Conservation (phyloP, 2,797 vertebrate species). For the Alfaro cultratus region DNA sequence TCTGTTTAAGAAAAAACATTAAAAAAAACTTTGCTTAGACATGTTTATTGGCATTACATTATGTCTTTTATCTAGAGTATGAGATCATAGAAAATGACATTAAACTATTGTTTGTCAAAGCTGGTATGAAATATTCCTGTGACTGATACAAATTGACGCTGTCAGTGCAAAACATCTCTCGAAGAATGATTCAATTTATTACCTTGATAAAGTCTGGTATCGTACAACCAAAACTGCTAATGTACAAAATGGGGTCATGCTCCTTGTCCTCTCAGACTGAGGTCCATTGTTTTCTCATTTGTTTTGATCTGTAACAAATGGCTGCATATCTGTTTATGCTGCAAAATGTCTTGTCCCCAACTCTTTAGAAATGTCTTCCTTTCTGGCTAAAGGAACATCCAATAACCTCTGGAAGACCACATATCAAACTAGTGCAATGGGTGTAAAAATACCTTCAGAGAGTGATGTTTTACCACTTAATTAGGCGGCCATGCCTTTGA, state of each 20-base stretch:
- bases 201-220: neutral
- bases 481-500: neutral
- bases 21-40: neutral
- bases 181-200: neutral
- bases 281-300: neutral
- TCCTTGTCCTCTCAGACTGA: neutral
- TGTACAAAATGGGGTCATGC: neutral
- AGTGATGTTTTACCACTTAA: neutral
- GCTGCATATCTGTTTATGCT: neutral
- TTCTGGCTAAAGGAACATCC: neutral
- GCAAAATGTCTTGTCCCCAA: neutral
- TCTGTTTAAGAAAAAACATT: neutral
- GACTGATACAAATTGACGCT: neutral
- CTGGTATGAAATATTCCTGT: neutral
- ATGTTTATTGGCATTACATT: neutral
- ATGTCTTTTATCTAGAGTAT: neutral
- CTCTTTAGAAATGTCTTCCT: neutral
- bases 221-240: neutral
- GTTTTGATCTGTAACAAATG: neutral
- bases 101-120: neutral
- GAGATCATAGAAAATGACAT: neutral
- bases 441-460: neutral
- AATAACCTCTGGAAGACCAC: neutral
- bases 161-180: neutral
- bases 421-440: neutral